Base-by-base conservation (phyloP, 2,888 invertebrate species). In the Mechanitis messenoides region DNA sequence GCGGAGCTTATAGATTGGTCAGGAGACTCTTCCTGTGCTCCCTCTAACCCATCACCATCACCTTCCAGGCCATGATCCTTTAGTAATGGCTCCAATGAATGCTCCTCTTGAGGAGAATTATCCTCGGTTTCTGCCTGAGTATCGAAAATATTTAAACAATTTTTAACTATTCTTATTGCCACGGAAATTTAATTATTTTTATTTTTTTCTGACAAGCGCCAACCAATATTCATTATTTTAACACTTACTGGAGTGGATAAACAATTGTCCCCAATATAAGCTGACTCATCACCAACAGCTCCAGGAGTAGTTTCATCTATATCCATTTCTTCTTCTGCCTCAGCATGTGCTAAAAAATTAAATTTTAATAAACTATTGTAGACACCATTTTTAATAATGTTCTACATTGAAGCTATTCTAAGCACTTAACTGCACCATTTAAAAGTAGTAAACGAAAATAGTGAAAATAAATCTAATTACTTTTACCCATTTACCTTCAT, bases 1-100 rank as follows among this genome's bases (percentile, higher is more conserved):
- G 88, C 90, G 0, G 90, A 90, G 69, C 88, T 90, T 61, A 88
- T 88, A 1, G 90, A 90, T 72, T 91, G 90, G 66, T 90, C 90
- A 0, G 91, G 90, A 31, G 89, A 90, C 68, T 87, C 90, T 67
- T 90, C 90, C 33, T 87, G 84, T 5, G 75, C 72, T 33, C 73
- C 79, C n/a, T 77, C 81, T 3, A 73, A 74, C 12, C 77, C 73
- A 11, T 84, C 86, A 35, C 83, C 85, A 28, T 71, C 75, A 7
- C 78, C 82, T 50, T 85, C 85, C 55, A 83, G 64, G 28, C 77
- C 75, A 53, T 79, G 75, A 59, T 86, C 87, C 68, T 89, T 89
- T 65, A 84, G 69, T 59, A 84, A 67, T 9, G 81, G 79, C 46
- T 89, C 90, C 66, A 83, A 82, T 42, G 50, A 50, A 63, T 79